Conservation (phyloP, 2,113 vertebrate genomes). For the Suncus etruscus region DNA sequence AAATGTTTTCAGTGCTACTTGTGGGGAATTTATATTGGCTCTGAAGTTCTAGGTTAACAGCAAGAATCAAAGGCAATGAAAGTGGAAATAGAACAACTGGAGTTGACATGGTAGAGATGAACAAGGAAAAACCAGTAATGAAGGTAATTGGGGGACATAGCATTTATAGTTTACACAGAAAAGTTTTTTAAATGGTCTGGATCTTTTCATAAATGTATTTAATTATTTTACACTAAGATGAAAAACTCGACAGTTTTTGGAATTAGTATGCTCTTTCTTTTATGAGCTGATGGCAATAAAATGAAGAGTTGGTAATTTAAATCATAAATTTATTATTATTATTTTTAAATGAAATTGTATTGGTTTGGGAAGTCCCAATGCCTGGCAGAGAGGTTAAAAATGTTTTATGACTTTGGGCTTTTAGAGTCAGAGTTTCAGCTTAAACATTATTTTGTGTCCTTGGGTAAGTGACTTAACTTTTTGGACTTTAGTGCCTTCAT, state of each 20-base stretch:
- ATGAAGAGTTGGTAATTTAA: conserved; percentile 44
- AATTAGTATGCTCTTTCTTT: conserved; percentile 11
- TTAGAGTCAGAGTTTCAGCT: not conserved
- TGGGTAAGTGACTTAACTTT: conserved; percentile 30
- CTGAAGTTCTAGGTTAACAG: not conserved
- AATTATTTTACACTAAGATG: conserved; percentile 43
- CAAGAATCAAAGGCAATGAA: not conserved
- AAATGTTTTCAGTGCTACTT: not conserved
- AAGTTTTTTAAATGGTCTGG: not conserved
- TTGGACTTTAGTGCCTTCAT: conserved; percentile 2
- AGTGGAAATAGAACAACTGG: not conserved
- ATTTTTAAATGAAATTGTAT: conserved; percentile 5
- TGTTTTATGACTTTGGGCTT: not conserved
- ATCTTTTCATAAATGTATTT: conserved; percentile 7
- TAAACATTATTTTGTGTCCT: not conserved
- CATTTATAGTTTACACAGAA: not conserved
- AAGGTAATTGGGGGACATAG: not conserved
- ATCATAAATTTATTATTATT: conserved; percentile 30
- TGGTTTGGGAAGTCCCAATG: not conserved
- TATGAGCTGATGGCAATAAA: conserved; percentile 26
- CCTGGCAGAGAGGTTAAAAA: conserved; percentile 21
- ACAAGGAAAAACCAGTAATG: not conserved
- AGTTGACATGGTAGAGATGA: not conserved
- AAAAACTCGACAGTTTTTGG: not conserved
- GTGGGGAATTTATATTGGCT: not conserved